These are phyloP conservation scores for human DNA, from an alignment of 2,113 vertebrate genomes.

Conservation along the genomic window DNA sequence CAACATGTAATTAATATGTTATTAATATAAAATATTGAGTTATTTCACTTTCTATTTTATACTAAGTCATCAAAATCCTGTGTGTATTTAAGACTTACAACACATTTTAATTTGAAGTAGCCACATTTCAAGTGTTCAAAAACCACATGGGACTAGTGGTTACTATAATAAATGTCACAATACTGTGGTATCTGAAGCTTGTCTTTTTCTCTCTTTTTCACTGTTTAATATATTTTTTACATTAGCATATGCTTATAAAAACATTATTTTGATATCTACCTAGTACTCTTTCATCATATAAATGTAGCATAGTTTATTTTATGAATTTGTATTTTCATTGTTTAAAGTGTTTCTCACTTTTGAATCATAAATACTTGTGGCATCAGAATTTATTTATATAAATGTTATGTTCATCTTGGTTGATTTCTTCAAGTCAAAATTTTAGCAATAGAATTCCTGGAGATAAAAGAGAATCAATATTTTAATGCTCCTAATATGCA, in stretches of 20 bases:
- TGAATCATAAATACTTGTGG: neutral
- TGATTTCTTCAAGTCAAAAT: neutral
- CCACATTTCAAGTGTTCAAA: neutral
- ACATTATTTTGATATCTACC: neutral
- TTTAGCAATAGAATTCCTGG: neutral
- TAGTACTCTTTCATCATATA: neutral
- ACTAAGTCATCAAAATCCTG: neutral
- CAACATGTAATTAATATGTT: neutral
- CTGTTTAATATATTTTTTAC: neutral
- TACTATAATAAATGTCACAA: neutral
- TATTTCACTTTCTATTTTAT: neutral
- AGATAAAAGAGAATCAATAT: neutral
- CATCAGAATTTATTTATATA: neutral
- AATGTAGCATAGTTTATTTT: neutral
- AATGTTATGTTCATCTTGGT: neutral
- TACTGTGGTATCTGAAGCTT: neutral
- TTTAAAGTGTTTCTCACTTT: neutral
- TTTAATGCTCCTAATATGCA: neutral
- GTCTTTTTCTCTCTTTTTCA: neutral
- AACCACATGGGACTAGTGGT: neutral
- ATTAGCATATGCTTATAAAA: neutral
- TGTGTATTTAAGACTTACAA: neutral
- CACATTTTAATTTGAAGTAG: neutral
- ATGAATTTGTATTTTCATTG: neutral
- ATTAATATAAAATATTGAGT: neutral